Evolutionary conservation across 2,888 invertebrate species (phyloP).

Genomic region (Brachyptera risi): DNA sequence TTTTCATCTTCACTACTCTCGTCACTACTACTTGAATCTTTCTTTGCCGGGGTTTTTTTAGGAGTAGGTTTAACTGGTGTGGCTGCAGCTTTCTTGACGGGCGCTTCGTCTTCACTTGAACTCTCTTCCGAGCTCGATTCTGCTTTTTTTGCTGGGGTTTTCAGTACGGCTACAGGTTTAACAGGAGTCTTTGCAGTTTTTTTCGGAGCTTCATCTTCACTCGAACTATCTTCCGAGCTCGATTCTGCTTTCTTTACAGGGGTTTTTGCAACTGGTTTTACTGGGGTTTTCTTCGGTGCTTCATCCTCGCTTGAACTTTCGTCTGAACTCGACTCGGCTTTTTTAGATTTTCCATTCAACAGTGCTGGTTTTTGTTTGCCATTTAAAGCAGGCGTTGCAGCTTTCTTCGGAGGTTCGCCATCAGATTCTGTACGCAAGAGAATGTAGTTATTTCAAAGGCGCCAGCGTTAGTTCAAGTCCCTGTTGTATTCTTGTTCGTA

Average conservation of each 20-base stretch:
- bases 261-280: conserved; percentile 32
- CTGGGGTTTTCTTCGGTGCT: conserved; percentile 33
- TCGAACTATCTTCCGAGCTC: conserved; percentile 24
- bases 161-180: conserved; percentile 34
- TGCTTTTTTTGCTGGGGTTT: conserved; percentile 34
- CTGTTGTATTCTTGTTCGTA: too few species aligned
- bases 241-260: conserved; percentile 32
- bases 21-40: conserved; percentile 18
- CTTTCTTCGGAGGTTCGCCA: conserved; percentile 36
- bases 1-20: conserved; percentile 32
- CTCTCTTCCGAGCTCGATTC: conserved; percentile 41
- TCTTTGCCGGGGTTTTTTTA: conserved; percentile 2
- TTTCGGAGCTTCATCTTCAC: conserved; percentile 37
- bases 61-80: conserved; percentile 25
- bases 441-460: too few species aligned
- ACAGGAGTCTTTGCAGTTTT: conserved; percentile 34
- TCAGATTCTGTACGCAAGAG: conserved; percentile 39
- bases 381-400: conserved; percentile 35
- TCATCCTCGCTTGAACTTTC: conserved; percentile 34
- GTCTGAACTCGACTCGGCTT: conserved; percentile 26
- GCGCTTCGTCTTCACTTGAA: conserved; percentile 38
- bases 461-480: too few species aligned
- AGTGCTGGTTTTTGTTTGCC: too few species aligned
- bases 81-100: conserved; percentile 26
- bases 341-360: conserved; percentile 33